Base-by-base conservation (phyloP, 2,888 invertebrate species). In the Aleiodes leptofemur region DNA sequence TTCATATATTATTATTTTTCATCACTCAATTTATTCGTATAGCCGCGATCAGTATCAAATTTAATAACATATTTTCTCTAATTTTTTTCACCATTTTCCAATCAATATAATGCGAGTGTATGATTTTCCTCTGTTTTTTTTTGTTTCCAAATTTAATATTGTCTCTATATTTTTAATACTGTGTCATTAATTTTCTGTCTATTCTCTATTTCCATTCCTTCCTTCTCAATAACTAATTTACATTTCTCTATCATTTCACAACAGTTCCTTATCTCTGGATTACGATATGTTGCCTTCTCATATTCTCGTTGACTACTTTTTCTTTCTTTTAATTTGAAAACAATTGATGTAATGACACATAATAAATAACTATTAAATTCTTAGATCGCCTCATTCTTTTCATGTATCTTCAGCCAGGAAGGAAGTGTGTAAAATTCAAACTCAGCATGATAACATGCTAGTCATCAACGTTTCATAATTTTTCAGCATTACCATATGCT, bases 281-380 rank as follows among this genome's bases (percentile, higher is more conserved):
- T 23, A 16, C 64, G 64, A 64, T 64, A 64, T 64, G 64, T 64
- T 48, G 43, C 48, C 43, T 31, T 48, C 4, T 64, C 64, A 64
- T 64, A 64, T 64, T 64, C 64, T 64, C 48, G 64, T 48, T 64
- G 43, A 43, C 43, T 43, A 43, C 43, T 3, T 43, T 9, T 43
- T 43, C 8, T 43, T 9, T 9, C 11, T 9, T 23, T 23, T 6
- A 34, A 43, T 43, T 43, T 11, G 43, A 11, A 56, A 56, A 56
- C n/a, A 23, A 56, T 23, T 4, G 14, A 16, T 23, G n/a, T 14
- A 55, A 7, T 5, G 11, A 16, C 56, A 56, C n/a, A 7, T 56
- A 8, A 43, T 43, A 11, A 43, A 43, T 11, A 43, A 43, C 43
- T 7, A 43, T 43, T 43, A 8, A 43, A 43, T 43, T 16, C 16